Conservation (phyloP, 2,797 vertebrate genomes). For the Cyclura pinguis region DNA sequence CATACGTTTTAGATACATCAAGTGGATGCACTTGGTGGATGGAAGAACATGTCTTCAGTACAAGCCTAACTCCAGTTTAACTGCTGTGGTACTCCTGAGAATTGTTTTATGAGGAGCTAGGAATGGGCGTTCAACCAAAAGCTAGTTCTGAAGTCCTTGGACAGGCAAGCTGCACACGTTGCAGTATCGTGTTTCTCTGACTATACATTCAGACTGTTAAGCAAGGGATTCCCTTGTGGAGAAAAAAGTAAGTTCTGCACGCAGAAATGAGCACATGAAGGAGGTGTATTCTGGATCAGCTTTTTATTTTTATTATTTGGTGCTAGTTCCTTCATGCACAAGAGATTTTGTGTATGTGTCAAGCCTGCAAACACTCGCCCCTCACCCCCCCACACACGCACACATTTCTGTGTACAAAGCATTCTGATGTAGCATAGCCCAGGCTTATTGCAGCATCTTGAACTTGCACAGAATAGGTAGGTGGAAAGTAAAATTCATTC, state of each 20-base stretch:
- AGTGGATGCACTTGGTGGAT: not conserved
- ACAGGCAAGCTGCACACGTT: not conserved
- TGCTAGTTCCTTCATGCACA: not conserved
- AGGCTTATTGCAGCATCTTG: not conserved
- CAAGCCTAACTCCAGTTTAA: not conserved
- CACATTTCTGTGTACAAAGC: not conserved
- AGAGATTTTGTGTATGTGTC: not conserved
- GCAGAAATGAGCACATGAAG: not conserved
- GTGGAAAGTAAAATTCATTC: not conserved
- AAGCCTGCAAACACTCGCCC: not conserved
- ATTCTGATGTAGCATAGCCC: not conserved
- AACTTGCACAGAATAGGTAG: not conserved
- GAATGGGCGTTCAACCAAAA: not conserved
- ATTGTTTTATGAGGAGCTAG: not conserved
- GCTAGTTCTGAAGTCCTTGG: not conserved
- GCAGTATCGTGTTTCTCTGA: not conserved
- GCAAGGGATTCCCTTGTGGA: not conserved
- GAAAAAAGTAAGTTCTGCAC: not conserved
- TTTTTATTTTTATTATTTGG: no score
- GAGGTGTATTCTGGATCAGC: not conserved
- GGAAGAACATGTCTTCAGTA: not conserved
- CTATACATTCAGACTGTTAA: not conserved
- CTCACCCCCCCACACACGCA: not conserved
- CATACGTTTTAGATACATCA: conserved; percentile 8
- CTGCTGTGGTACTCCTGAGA: not conserved